Conservation (phyloP, 2,888 invertebrate species). For the Rhyacophila evoluta region DNA sequence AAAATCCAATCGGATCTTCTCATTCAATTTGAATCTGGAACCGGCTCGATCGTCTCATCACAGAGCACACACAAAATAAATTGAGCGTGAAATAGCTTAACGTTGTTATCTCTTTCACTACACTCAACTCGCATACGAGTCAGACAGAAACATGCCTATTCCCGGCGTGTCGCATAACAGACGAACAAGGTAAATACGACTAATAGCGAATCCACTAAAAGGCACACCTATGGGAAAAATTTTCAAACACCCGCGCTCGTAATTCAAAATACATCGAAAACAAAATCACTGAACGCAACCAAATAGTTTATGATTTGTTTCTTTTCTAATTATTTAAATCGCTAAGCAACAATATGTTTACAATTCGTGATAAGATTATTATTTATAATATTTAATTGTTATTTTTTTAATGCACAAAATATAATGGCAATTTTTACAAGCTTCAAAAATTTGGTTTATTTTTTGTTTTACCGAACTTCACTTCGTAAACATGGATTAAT, state of each 20-base stretch:
- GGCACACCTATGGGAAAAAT: conserved; percentile 39
- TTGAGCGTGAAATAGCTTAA: conserved; percentile 13
- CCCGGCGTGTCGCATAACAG: conserved; percentile 23
- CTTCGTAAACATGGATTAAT: conserved; percentile 3
- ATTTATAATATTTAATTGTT: neutral
- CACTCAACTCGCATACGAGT: conserved; percentile 30
- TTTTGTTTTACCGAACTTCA: neutral
- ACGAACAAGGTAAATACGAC: conserved; percentile 1
- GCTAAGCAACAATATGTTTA: neutral
- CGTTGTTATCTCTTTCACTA: conserved; percentile 43
- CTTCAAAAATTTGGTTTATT: no score
- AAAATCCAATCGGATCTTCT: conserved; percentile 36
- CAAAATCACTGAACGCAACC: neutral
- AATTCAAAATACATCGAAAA: conserved; percentile 30
- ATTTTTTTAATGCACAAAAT: no score
- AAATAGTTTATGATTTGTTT: neutral
- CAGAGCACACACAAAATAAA: conserved; percentile 34
- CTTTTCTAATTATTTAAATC: neutral
- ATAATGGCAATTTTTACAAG: no score
- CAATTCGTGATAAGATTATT: neutral
- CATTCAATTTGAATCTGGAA: conserved; percentile 31
- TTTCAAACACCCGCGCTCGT: conserved; percentile 27
- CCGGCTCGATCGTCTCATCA: conserved; percentile 32
- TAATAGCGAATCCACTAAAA: conserved; percentile 27
- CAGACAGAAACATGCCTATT: conserved; percentile 41